Evolutionary conservation across 2,888 invertebrate species (phyloP).

Genomic region (Melanotus villosus): DNA sequence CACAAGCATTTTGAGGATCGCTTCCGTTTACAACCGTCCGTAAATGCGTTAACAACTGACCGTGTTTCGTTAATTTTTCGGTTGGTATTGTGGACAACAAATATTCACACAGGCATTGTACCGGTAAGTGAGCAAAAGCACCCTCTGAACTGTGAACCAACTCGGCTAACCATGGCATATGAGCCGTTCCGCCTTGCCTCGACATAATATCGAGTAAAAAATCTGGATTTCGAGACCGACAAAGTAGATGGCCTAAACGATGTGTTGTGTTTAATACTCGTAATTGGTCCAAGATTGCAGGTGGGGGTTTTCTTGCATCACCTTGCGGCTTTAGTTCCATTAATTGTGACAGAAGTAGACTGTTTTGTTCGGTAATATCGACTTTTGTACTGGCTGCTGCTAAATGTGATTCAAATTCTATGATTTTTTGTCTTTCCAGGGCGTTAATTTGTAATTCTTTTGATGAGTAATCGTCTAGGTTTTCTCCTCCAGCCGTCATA

Average conservation of each 20-base stretch:
- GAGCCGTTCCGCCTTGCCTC: conserved; percentile 83
- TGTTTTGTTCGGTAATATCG: conserved; percentile 91
- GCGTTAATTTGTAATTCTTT: conserved; percentile 80
- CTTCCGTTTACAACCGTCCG: conserved; percentile 72
- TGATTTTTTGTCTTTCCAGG: conserved; percentile 82
- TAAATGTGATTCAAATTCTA: conserved; percentile 92
- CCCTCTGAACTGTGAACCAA: conserved; percentile 93
- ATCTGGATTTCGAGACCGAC: conserved; percentile 91
- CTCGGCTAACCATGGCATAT: conserved; percentile 98
- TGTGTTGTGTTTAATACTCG: conserved; percentile 83
- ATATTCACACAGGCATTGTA: conserved; percentile 98
- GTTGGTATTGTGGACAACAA: conserved; percentile 79
- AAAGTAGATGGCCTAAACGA: conserved; percentile 90
- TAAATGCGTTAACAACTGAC: conserved; percentile 75
- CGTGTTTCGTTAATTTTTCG: conserved; percentile 81
- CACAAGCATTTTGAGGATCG: conserved; percentile 75
- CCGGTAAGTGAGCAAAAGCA: conserved; percentile 88
- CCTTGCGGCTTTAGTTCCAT: conserved; percentile 91
- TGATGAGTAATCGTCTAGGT: conserved; percentile 72
- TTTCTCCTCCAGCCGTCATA: conserved; percentile 72
- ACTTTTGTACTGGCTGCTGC: conserved; percentile 92
- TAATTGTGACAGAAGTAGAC: conserved; percentile 86
- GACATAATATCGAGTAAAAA: conserved; percentile 94
- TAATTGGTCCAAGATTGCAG: conserved; percentile 82
- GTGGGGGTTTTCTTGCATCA: conserved; percentile 86